Evolutionary conservation across 1,140 invertebrate genomes (phyloP).

Genomic region (Orius laevigatus): DNA sequence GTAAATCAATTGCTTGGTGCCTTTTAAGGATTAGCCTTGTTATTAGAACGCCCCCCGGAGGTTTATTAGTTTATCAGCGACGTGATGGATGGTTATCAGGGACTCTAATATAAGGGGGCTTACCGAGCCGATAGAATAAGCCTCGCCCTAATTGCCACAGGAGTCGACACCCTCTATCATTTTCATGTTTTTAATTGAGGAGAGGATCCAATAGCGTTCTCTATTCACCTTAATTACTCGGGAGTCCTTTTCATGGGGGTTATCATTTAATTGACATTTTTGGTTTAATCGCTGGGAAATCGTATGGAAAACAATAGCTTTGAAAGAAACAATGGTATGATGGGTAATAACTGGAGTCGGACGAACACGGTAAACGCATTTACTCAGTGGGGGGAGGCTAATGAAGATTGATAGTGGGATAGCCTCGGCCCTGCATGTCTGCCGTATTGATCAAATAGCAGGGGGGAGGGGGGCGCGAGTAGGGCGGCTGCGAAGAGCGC

Average conservation of each 20-base stretch:
- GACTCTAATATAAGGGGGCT: too few relatives aligned
- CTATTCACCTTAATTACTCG: background rate
- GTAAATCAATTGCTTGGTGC: background rate
- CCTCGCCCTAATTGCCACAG: too few relatives aligned
- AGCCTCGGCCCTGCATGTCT: background rate
- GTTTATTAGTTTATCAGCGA: too few relatives aligned
- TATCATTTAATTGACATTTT: background rate
- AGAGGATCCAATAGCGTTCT: too few relatives aligned
- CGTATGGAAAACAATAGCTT: background rate
- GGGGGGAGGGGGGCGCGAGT: background rate
- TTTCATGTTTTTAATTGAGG: too few relatives aligned
- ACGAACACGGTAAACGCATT: conserved; percentile 6
- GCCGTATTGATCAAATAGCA: conserved; percentile 1
- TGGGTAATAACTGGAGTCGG: background rate
- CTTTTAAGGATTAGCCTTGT: background rate
- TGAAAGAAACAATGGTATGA: background rate
- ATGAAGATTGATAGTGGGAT: conserved; percentile 4
- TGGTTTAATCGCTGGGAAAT: background rate
- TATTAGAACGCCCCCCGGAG: background rate
- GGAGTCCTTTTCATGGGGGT: background rate
- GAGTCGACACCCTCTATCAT: too few relatives aligned
- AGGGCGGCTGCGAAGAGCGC: background rate
- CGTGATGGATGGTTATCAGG: too few relatives aligned
- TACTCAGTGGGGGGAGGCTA: background rate
- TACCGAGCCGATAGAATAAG: too few relatives aligned